Conservation (phyloP, 1,140 invertebrate genomes). For the Megalonaias nervosa region DNA sequence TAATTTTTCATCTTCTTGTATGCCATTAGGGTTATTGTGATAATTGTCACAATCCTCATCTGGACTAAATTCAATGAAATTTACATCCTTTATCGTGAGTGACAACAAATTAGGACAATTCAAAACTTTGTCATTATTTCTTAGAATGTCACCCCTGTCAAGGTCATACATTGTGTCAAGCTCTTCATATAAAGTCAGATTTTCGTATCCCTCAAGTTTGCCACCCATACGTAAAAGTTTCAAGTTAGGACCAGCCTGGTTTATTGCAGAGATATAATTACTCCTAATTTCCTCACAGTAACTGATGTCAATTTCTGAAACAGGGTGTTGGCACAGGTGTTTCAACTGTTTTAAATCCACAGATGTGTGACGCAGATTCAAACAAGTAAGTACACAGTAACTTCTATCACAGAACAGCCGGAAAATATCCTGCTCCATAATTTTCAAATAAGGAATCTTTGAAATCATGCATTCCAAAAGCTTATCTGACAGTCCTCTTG, state of each 20-base stretch:
- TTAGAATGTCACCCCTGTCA: too few relatives aligned
- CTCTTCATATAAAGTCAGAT: constrained; percentile 9
- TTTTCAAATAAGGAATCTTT: constrained; percentile 8
- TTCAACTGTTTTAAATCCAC: constrained; percentile 19
- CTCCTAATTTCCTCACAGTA: constrained; percentile 27
- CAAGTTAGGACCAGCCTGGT: constrained; percentile 24
- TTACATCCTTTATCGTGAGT: too few relatives aligned
- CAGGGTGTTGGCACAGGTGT: constrained; percentile 27
- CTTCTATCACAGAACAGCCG: constrained; percentile 32
- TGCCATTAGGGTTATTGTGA: too few relatives aligned
- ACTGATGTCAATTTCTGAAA: constrained; percentile 26
- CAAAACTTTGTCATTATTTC: too few relatives aligned
- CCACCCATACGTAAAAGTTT: constrained; percentile 26
- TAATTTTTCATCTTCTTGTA: too few relatives aligned
- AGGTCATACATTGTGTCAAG: too few relatives aligned
- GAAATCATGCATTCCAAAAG: constrained; percentile 13
- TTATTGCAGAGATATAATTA: constrained; percentile 22
- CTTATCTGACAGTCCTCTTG: constrained; percentile 30
- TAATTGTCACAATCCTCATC: too few relatives aligned
- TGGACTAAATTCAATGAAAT: too few relatives aligned
- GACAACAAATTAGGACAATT: too few relatives aligned
- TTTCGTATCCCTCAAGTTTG: constrained; percentile 21
- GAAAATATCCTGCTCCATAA: constrained; percentile 22
- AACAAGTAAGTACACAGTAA: constrained; percentile 18
- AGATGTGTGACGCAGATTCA: constrained; percentile 29